These are phyloP conservation scores for Sipha flava DNA, from an alignment of 1,140 invertebrate species.

Conservation along the genomic window DNA sequence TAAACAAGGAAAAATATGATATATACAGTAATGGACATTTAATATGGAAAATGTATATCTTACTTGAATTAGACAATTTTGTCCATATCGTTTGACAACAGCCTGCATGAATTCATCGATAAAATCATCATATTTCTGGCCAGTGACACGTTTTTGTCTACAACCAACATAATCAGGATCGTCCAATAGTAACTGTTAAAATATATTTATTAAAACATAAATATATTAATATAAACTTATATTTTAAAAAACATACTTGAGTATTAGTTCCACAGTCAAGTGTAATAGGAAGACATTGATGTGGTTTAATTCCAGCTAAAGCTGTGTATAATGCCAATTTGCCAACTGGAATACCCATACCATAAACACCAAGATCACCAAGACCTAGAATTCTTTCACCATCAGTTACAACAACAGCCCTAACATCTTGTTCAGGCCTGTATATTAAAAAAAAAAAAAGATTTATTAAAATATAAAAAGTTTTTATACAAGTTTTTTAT, in stretches of 20 bases:
- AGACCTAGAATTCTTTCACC: conserved; percentile 87
- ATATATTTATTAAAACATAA: not conserved
- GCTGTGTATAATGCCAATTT: conserved; percentile 88
- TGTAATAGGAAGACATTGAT: conserved; percentile 77
- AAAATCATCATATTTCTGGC: conserved; percentile 79
- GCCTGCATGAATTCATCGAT: conserved; percentile 97
- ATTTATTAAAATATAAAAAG: not conserved
- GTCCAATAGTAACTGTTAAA: conserved; percentile 58
- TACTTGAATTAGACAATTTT: conserved; percentile 63
- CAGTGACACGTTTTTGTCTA: conserved; percentile 68
- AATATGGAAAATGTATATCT: not conserved
- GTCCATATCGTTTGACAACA: conserved; percentile 70
- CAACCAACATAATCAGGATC: conserved; percentile 91
- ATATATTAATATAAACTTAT: not conserved
- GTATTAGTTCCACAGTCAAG: conserved; percentile 92
- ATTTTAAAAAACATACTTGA: conserved; percentile 46
- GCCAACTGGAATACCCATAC: conserved; percentile 90
- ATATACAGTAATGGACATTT: no score
- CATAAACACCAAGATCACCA: conserved; percentile 86
- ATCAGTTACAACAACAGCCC: conserved; percentile 88
- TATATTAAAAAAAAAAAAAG: conserved; percentile 35
- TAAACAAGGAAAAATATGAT: no score
- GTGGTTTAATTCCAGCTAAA: conserved; percentile 81
- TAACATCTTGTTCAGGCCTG: conserved; percentile 81
- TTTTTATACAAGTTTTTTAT: no score